Evolutionary conservation across 1,140 invertebrate genomes (phyloP), one percentile per base, ranked within the genome.

Genomic region (Babylonia areolata): DNA sequence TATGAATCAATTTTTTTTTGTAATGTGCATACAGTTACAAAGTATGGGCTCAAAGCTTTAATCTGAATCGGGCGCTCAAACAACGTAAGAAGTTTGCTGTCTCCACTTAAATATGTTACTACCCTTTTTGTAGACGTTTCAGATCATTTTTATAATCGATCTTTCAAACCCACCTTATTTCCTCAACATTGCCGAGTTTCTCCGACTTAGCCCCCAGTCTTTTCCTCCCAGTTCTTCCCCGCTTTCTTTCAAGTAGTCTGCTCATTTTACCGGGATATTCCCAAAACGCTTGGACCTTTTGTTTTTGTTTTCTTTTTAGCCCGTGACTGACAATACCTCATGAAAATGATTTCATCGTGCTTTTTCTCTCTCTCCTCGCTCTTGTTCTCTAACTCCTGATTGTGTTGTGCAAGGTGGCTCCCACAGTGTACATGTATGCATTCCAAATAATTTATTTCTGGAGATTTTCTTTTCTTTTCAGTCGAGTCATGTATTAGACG

Each of bases 371-470:
- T 6, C 58, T 23, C 0, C 58, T 0, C 58, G 5, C 58, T 23
- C 17, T 2, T 2, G 15, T 28, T 23, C 58, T 28, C 58, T n/a
- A 5, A 23, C 58, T 28, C 23, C 28, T 42, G 35, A 77, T 77
- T 77, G 37, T 77, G 75, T 77, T 42, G 75, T 77, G 37, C 75
- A 40, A 40, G 35, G 35, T 77, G 75, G 37, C 58, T 28, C 58
- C 58, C 75, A 77, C 37, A 35, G 75, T 77, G 37, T 42, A 40
- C 75, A 69, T 84, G 64, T 73, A 84, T 84, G 81, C 82, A 84
- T 84, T 84, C 82, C 82, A 84, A 75, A 71, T 84, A 71, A 84
- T 75, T 84, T 84, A 84, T 69, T 73, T 73, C 28, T 42, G 78
- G 20, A 46, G 39, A 73, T 71, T 84, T 73, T 71, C 12, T 40